Percentiles rank a stretch among this genome's conserved stretches.
Evolutionary conservation across 2,113 vertebrate genomes (phyloP).

Genomic region (Callaeas wilsoni): DNA sequence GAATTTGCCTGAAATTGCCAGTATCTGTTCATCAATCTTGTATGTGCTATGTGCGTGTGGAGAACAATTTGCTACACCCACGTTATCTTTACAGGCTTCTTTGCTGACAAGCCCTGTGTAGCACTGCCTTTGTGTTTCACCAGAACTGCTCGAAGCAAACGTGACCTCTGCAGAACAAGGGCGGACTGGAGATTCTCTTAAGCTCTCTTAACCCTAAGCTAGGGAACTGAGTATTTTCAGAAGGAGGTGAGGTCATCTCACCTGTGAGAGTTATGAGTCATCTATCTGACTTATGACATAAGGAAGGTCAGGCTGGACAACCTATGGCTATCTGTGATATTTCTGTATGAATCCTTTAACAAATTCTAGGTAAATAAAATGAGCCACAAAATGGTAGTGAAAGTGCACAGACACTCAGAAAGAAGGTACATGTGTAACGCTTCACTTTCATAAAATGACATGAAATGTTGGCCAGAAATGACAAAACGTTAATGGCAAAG

Average conservation of each 20-base stretch:
- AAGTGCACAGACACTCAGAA: background rate
- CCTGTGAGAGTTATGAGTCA: background rate
- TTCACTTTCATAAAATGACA: background rate
- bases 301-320: background rate
- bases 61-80: background rate
- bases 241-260: background rate
- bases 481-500: background rate
- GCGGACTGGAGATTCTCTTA: background rate
- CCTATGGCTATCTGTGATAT: background rate
- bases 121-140: background rate
- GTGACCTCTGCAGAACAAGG: fast-evolving
- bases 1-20: background rate
- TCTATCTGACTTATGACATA: background rate
- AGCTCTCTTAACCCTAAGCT: background rate
- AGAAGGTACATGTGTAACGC: fast-evolving
- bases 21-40: background rate
- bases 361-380: background rate
- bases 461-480: background rate
- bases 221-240: background rate
- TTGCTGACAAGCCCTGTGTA: background rate
- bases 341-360: background rate
- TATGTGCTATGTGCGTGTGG: fast-evolving
- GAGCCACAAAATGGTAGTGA: background rate
- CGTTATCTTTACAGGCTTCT: background rate
- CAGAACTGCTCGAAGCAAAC: background rate